Evolutionary conservation across 1,140 invertebrate species (phyloP), one percentile per base, ranked within the genome.

Genomic region (Vanessa atalanta): DNA sequence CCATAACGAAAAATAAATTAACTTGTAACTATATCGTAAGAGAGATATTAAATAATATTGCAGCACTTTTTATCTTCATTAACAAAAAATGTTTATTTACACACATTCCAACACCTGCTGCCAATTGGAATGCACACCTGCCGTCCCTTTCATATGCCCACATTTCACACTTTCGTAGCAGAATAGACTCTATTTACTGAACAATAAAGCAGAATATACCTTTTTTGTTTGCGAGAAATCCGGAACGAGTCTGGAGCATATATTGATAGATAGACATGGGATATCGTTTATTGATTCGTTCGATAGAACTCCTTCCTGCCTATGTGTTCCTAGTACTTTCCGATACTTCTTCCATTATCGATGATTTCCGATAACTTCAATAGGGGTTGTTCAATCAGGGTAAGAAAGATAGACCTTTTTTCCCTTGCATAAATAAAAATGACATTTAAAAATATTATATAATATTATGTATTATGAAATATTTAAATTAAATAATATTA

Each of bases 281-380:
- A 73, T 84, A 90, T 90, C 81, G 83, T 76, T 78, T 88, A 92
- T 92, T 83, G 90, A 90, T 89, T 83, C 79, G 80, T 88, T 92
- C 89, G 89, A 84, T 79, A 83, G 70, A 85, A 65, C 85, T 88
- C 83, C 67, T 72, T 6, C 11, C 31, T 7, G 12, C 66, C 79
- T 71, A 80, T 92, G 87, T 3, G 37, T 47, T 61, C 88, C 89
- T 90, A 79, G 89, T 92, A 87, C 78, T 90, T 92, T 90, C 88
- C 89, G 86, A 92, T 90, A 88, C 84, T 80, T 86, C 83, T 73
- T 83, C 83, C 83, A 86, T 87, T 89, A 92, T 91, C 84, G 89
- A 86, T 80, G 81, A 91, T 91, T 87, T 83, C 83, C 88, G 79
- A 91, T 90, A 90, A 57, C 57, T 78, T 75, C 78, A 86, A 85